Conservation (phyloP, 2,797 vertebrate genomes). For the Bradypodion pumilum region DNA sequence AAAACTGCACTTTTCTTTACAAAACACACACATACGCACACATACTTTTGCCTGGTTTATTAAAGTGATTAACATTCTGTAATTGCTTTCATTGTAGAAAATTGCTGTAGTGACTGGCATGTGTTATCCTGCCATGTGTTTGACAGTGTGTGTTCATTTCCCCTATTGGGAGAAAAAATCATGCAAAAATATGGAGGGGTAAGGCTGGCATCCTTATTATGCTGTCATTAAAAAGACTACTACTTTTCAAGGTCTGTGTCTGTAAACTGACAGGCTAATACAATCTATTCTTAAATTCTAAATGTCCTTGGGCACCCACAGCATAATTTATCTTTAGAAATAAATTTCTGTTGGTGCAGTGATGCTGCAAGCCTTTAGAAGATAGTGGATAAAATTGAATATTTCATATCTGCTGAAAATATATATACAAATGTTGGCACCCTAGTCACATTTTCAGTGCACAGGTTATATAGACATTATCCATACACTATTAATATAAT, state of each 20-base stretch:
- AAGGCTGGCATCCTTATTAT: conserved; percentile 75
- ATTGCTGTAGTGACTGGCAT: conserved; percentile 56
- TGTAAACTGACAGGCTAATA: conserved; percentile 75
- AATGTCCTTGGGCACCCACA: conserved; percentile 67
- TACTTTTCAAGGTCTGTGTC: conserved; percentile 72
- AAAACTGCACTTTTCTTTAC: conserved; percentile 30
- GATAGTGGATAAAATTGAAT: conserved; percentile 63
- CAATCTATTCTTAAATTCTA: conserved; percentile 74
- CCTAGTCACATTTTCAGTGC: conserved; percentile 24
- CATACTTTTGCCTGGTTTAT: conserved; percentile 16
- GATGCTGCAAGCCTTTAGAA: conserved; percentile 49
- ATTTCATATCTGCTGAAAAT: conserved; percentile 61
- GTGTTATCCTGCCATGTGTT: conserved; percentile 59
- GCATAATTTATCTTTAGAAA: conserved; percentile 71
- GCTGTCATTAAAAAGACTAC: conserved; percentile 68
- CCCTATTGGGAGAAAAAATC: conserved; percentile 58
- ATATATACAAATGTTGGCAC: conserved; percentile 34
- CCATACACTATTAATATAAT: conserved; percentile 40
- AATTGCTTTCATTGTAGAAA: conserved; percentile 60
- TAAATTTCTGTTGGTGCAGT: conserved; percentile 60
- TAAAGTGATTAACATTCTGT: conserved; percentile 43
- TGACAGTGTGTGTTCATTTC: conserved; percentile 70
- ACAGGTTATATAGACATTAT: conserved; percentile 44
- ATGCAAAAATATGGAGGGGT: conserved; percentile 53
- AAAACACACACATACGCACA: neutral